A percentile compares a stretch with the other conserved stretches of the same genome.
phyloP scores from a whole-genome alignment of 2,888 invertebrate genomes.

The Lapara coniferarum region DNA sequence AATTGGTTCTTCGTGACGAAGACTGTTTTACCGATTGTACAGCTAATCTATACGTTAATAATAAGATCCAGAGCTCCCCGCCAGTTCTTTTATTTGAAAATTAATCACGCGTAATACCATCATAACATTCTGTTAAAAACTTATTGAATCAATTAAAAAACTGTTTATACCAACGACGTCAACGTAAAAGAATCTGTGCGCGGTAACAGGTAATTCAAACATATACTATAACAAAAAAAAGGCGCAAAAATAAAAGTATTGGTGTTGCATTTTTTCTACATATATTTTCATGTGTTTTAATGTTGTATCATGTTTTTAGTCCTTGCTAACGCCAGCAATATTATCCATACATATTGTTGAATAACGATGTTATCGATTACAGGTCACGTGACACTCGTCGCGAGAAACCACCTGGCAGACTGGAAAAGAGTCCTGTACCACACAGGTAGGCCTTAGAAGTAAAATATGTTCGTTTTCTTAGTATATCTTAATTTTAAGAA shows the following conservation, averaged over 20 bases:
- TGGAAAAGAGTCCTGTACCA: slow-evolving; percentile 48
- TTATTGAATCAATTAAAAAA: background rate
- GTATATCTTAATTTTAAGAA: background rate
- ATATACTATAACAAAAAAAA: slow-evolving; percentile 18
- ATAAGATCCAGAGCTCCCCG: slow-evolving; percentile 24
- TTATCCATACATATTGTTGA: slow-evolving; percentile 20
- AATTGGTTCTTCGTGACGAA: slow-evolving; percentile 68
- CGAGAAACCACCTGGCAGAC: slow-evolving; percentile 56
- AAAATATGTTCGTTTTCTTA: background rate
- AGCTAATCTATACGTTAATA: slow-evolving; percentile 38
- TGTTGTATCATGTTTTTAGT: slow-evolving; percentile 26
- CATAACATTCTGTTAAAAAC: background rate
- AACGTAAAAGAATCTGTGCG: slow-evolving; percentile 19
- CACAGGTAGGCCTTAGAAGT: slow-evolving; percentile 35
- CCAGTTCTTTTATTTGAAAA: slow-evolving; percentile 27
- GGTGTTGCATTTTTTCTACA: slow-evolving; percentile 29
- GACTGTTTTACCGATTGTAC: slow-evolving; percentile 53
- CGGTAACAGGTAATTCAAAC: background rate
- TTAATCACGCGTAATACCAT: background rate
- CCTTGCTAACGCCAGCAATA: background rate
- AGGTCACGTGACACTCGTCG: slow-evolving; percentile 66
- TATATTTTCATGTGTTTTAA: slow-evolving; percentile 19
- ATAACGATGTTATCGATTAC: slow-evolving; percentile 49
- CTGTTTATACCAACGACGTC: background rate
- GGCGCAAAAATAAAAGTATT: slow-evolving; percentile 9